phyloP scores from a whole-genome alignment of 2,888 invertebrate genomes.

The Mylabris sibirica region DNA sequence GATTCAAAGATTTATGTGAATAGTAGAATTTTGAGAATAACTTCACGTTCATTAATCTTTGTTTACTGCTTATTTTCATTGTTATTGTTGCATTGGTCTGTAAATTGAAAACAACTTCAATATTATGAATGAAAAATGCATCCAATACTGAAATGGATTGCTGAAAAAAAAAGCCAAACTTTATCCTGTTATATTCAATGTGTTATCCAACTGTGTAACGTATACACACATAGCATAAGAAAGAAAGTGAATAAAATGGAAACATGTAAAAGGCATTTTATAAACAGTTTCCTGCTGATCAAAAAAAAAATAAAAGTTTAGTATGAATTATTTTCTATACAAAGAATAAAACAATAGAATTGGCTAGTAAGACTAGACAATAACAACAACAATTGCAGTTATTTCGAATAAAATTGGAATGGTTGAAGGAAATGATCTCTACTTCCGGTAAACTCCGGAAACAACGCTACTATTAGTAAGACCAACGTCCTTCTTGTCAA shows the following conservation, averaged over 20 bases:
- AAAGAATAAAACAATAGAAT: not conserved
- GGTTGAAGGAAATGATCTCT: slow-evolving; percentile 56
- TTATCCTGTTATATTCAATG: not conserved
- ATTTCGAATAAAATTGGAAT: slow-evolving; percentile 26
- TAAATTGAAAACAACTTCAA: not conserved
- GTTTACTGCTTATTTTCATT: not conserved
- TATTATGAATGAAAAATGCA: not conserved
- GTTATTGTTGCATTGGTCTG: not conserved
- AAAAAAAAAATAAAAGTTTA: not conserved
- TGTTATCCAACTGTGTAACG: slow-evolving; percentile 1
- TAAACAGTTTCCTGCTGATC: not conserved
- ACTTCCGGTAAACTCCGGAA: slow-evolving; percentile 56
- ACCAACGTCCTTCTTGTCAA: slow-evolving; percentile 46
- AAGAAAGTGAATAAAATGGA: not conserved
- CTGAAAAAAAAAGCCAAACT: not conserved
- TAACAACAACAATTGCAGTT: slow-evolving; percentile 9
- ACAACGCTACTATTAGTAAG: slow-evolving; percentile 52
- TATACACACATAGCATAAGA: not conserved
- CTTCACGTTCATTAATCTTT: not conserved
- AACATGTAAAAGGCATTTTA: slow-evolving; percentile 4
- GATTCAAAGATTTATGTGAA: no score
- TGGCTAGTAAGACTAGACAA: not conserved
- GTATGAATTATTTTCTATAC: not conserved
- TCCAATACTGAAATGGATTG: not conserved
- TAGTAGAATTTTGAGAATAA: not conserved